Conservation (phyloP, 2,888 invertebrate genomes). For the Nemotelus nigrinus region DNA sequence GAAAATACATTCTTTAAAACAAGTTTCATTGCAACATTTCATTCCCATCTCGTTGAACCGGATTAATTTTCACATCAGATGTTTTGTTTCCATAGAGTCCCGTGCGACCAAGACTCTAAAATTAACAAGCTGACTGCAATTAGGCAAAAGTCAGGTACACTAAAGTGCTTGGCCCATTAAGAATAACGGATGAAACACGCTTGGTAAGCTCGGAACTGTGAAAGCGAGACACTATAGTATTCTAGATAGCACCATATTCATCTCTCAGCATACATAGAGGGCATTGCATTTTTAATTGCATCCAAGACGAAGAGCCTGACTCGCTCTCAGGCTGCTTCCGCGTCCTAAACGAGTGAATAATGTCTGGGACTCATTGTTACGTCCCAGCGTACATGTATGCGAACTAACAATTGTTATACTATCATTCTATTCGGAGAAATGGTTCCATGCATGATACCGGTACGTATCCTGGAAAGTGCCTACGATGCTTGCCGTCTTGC, state of each 20-base stretch:
- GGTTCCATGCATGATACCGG: neutral
- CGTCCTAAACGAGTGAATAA: slow-evolving; percentile 8
- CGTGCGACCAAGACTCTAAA: too few relatives aligned
- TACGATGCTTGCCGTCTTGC: neutral
- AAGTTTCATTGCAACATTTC: too few relatives aligned
- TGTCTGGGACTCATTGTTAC: neutral
- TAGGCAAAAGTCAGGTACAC: neutral
- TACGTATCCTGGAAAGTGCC: neutral
- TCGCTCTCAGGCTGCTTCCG: neutral
- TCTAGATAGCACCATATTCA: neutral
- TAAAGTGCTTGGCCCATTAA: slow-evolving; percentile 3
- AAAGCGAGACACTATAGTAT: too few relatives aligned
- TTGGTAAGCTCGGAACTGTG: too few relatives aligned
- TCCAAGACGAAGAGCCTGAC: slow-evolving; percentile 18
- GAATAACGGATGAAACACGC: neutral
- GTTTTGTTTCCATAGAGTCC: too few relatives aligned
- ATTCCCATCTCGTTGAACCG: too few relatives aligned
- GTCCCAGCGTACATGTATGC: neutral
- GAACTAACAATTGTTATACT: slow-evolving; percentile 2
- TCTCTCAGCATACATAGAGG: neutral
- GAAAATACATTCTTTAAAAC: too few relatives aligned
- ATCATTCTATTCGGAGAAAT: neutral
- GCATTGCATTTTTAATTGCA: slow-evolving; percentile 33
- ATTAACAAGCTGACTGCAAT: neutral
- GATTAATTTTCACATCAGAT: too few relatives aligned